These are phyloP conservation scores for Microcebus murinus DNA, from an alignment of 2,113 vertebrate genomes.

Conservation along the genomic window DNA sequence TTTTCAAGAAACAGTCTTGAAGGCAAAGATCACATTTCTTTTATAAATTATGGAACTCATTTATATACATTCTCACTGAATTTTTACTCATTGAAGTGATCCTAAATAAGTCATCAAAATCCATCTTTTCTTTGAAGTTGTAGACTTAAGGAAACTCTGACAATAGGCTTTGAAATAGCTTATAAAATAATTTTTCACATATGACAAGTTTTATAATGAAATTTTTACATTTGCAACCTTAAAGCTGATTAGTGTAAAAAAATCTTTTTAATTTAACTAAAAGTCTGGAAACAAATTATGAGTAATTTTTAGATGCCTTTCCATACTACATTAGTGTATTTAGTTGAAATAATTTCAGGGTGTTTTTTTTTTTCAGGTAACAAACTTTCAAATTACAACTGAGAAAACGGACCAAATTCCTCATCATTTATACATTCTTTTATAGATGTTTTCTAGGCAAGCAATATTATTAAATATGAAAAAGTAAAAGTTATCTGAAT, in stretches of 20 bases:
- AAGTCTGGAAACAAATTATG: background rate
- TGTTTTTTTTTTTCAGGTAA: background rate
- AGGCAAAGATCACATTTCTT: background rate
- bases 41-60: constrained; percentile 18
- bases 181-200: background rate
- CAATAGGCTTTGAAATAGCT: background rate
- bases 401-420: background rate
- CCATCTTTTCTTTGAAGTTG: background rate
- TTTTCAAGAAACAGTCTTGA: constrained; percentile 21
- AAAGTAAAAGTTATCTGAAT: constrained; percentile 45
- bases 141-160: background rate
- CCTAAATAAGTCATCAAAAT: background rate
- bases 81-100: background rate
- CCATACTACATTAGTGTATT: background rate
- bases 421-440: constrained; percentile 54
- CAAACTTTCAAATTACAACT: background rate
- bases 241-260: background rate
- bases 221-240: background rate
- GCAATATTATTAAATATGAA: constrained; percentile 2
- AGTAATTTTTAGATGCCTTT: constrained; percentile 10
- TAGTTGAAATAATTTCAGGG: background rate
- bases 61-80: background rate
- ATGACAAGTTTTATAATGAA: constrained; percentile 11
- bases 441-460: constrained; percentile 11
- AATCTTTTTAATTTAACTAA: background rate